These are phyloP conservation scores for Catharus ustulatus DNA, from an alignment of 2,797 vertebrate genomes.

Conservation along the genomic window DNA sequence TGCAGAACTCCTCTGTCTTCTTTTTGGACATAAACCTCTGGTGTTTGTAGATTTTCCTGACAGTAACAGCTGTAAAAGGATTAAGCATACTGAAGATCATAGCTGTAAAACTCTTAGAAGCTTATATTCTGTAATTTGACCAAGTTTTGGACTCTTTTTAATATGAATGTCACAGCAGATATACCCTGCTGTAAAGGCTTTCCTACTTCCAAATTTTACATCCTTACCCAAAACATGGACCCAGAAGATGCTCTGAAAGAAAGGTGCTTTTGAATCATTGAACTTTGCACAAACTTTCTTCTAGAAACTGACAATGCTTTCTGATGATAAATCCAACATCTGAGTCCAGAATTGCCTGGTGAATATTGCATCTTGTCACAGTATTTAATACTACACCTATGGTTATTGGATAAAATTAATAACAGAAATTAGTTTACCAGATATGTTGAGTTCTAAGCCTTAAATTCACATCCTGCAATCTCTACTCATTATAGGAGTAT, in stretches of 20 bases:
- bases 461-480: background rate
- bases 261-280: background rate
- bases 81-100: background rate
- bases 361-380: background rate
- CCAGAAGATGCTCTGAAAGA: background rate
- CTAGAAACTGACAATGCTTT: background rate
- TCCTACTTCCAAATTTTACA: background rate
- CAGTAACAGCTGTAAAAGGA: background rate
- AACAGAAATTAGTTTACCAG: background rate
- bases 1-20: no score
- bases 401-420: background rate
- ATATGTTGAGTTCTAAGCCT: background rate
- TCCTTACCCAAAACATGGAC: background rate
- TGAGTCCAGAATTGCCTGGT: background rate
- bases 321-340: background rate
- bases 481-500: background rate
- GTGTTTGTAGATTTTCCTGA: background rate
- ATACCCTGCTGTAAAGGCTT: background rate
- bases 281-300: background rate
- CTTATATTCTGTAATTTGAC: background rate
- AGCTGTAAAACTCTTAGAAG: background rate
- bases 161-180: background rate
- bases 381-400: background rate
- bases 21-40: background rate
- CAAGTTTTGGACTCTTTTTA: background rate